phyloP scores from a whole-genome alignment of 37 sponge, comb jelly and placozoan species.

The Cliona cf. orientalis region DNA sequence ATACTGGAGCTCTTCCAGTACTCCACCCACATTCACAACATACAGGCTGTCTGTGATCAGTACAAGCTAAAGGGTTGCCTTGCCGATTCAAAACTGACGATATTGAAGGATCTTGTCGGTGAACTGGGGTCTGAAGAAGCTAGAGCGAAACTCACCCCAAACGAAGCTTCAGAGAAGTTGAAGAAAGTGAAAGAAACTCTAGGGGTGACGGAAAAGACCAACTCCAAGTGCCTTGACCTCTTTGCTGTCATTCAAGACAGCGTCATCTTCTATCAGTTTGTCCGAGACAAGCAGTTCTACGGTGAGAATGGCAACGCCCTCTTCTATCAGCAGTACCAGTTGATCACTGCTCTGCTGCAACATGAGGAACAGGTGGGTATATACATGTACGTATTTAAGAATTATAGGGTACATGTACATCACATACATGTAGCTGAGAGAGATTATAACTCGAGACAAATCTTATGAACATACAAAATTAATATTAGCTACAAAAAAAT shows the following conservation, averaged over 20 bases:
- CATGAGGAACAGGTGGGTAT: conserved; percentile 81
- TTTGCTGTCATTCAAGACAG: conserved; percentile 58
- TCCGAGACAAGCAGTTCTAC: conserved; percentile 53
- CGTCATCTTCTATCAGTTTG: conserved; percentile 58
- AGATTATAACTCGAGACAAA: no score
- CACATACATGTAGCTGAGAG: no score
- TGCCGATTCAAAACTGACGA: conserved; percentile 17
- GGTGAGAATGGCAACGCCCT: conserved; percentile 50
- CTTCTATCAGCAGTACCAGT: conserved; percentile 75
- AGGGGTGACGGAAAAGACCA: neutral
- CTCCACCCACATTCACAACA: conserved; percentile 49
- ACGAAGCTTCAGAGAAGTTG: conserved; percentile 38
- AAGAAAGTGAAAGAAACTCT: conserved; percentile 27
- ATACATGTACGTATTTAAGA: no score
- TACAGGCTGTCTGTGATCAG: conserved; percentile 57
- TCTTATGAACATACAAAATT: no score
- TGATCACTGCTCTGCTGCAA: conserved; percentile 78
- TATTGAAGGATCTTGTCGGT: conserved; percentile 10
- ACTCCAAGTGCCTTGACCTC: conserved; percentile 32
- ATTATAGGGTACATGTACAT: no score
- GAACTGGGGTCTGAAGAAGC: conserved; percentile 11
- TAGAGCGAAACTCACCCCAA: conserved; percentile 33
- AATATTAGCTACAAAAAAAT: no score
- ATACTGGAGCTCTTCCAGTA: conserved; percentile 71
- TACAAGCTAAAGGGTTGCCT: conserved; percentile 46